Evolutionary conservation across 2,888 invertebrate species (phyloP).

Genomic region (Myopa testacea): DNA sequence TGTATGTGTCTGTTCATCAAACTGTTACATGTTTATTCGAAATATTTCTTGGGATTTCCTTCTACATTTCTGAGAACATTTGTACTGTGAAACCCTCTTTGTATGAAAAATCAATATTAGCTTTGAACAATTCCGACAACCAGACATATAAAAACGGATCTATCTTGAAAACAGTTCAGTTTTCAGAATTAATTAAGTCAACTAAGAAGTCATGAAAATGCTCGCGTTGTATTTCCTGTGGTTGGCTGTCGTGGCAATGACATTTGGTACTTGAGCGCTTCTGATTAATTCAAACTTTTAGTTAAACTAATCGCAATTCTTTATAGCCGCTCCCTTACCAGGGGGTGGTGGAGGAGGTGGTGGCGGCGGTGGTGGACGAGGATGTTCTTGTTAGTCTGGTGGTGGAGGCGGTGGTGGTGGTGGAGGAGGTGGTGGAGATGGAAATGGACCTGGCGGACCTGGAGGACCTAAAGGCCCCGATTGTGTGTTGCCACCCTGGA

Average conservation of each 20-base stretch:
- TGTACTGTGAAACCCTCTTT: no score
- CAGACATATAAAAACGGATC: constrained; percentile 10
- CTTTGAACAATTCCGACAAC: not conserved
- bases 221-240: not conserved
- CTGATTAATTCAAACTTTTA: not conserved
- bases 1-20: no score
- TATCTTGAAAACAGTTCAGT: not conserved
- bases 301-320: not conserved
- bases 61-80: no score
- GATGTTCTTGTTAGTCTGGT: constrained; percentile 29
- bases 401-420: constrained; percentile 41
- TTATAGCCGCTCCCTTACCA: constrained; percentile 32
- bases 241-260: not conserved
- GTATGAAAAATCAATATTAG: no score
- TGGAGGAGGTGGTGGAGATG: constrained; percentile 38
- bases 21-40: no score
- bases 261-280: not conserved
- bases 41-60: no score
- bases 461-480: constrained; percentile 33
- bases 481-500: constrained; percentile 40
- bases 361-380: constrained; percentile 35
- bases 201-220: constrained; percentile 2
- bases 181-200: not conserved
- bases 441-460: constrained; percentile 36
- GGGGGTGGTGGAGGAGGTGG: constrained; percentile 41